These are phyloP conservation scores for Neogale vison DNA, from an alignment of 2,113 vertebrate species.

Conservation along the genomic window DNA sequence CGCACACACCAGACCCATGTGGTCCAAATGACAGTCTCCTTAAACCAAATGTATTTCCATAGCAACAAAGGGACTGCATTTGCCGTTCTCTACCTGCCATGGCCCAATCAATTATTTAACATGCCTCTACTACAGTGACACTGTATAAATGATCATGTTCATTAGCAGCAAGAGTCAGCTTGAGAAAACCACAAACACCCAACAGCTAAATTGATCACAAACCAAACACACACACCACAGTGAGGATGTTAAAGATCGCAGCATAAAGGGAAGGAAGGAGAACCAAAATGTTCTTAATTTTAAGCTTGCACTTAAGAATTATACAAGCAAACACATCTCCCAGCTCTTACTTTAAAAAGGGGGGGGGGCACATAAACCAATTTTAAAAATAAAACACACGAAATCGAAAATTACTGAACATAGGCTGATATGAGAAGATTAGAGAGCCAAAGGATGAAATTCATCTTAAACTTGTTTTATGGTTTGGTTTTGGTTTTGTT, in stretches of 20 bases:
- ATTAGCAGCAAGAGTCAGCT: slow-evolving; percentile 75
- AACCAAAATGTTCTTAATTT: not conserved
- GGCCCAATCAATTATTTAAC: slow-evolving; percentile 85
- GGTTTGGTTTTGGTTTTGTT: slow-evolving; percentile 18
- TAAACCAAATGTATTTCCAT: slow-evolving; percentile 85
- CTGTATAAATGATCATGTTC: slow-evolving; percentile 82
- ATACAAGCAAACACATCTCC: not conserved
- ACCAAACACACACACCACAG: not conserved
- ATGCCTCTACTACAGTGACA: slow-evolving; percentile 80
- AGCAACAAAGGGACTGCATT: slow-evolving; percentile 81
- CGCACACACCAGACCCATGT: slow-evolving; percentile 69
- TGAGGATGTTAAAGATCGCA: not conserved
- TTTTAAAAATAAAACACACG: not conserved
- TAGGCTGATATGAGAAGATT: not conserved
- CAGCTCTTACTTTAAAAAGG: not conserved
- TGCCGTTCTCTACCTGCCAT: slow-evolving; percentile 83
- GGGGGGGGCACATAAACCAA: not conserved
- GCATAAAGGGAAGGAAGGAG: not conserved
- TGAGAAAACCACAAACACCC: slow-evolving; percentile 74
- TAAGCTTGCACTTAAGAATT: slow-evolving; percentile 1
- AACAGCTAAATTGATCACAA: slow-evolving; percentile 76
- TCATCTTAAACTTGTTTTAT: not conserved
- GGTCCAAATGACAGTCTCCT: slow-evolving; percentile 81
- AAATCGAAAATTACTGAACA: slow-evolving; percentile 9
- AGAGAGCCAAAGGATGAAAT: not conserved